Evolutionary conservation across 1,140 invertebrate species (phyloP), one percentile per base, ranked within the genome.

Genomic region (Trialeurodes vaporariorum): DNA sequence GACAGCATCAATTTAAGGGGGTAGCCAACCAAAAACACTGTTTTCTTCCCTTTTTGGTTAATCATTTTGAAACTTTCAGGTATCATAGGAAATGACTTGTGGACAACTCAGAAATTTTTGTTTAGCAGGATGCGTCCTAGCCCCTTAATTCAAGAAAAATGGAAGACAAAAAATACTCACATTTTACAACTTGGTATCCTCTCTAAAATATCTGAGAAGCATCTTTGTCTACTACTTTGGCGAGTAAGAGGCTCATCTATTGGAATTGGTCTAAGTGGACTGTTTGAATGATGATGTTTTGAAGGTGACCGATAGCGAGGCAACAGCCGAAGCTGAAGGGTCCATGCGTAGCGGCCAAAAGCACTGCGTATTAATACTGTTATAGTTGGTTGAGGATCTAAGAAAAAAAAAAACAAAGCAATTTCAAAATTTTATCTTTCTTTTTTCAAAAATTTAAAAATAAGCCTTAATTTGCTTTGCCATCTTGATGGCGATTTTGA

Each of bases 261-360:
- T 0, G 89, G 89, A 23, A 92, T 78, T 1, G 92, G 91, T 64
- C 91, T 79, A 9, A 90, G 89, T 0, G 89, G 88, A 79, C 89
- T 90, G 11, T 81, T 77, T 62, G 85, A 83, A 68, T 87, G 82
- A 49, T 73, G 68, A 59, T 68, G 70, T 65, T 71, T 87, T 1
- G 84, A 84, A 21, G 87, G 86, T 0, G 87, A 87, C 76, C 91
- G 87, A 73, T 89, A 87, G 62, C 90, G 82, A 1, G 93, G 89
- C 66, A 92, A 79, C 77, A 94, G 91, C 22, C 92, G 80, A 58
- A 92, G 79, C 74, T 95, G 91, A 84, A 97, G 87, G 0, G 90
- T 92, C 95, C 95, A 98, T 9, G 92, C 92, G 81, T 94, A 91
- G 23, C 94, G 85, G 0, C 94, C 94, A 81, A 95, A 97, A 0